Conservation (phyloP, 2,113 vertebrate genomes). For the Labrus mixtus region DNA sequence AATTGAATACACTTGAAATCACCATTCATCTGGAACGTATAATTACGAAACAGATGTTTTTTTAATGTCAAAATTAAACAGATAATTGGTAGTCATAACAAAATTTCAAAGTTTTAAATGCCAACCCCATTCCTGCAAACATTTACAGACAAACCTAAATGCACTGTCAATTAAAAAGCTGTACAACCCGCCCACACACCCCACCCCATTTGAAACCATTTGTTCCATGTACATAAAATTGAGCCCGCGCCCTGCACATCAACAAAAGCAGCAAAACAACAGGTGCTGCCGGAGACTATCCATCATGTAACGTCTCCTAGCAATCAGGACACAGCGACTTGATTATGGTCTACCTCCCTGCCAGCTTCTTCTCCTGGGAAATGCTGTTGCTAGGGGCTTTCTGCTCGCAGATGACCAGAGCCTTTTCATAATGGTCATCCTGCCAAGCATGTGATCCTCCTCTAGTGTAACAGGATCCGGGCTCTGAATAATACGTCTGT, state of each 20-base stretch:
- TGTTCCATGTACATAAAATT: neutral
- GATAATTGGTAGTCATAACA: neutral
- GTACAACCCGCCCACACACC: too few relatives aligned
- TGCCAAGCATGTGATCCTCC: conserved; percentile 41
- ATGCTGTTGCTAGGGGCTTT: conserved; percentile 50
- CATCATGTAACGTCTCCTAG: conserved; percentile 23
- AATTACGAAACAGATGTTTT: neutral
- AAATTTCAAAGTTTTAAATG: neutral
- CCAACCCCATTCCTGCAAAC: neutral
- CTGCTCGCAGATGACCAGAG: conserved; percentile 42
- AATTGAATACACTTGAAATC: neutral
- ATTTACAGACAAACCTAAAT: neutral
- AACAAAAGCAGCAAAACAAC: neutral
- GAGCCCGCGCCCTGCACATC: neutral
- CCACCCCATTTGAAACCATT: neutral
- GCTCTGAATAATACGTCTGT: conserved; percentile 36
- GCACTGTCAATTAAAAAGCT: neutral
- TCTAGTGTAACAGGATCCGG: conserved; percentile 50
- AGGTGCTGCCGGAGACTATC: neutral
- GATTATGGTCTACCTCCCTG: conserved; percentile 18
- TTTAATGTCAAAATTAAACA: neutral
- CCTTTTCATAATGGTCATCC: conserved; percentile 37
- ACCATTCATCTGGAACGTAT: neutral
- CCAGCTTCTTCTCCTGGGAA: conserved; percentile 43
- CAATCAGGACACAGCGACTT: conserved; percentile 39